A percentile compares a stretch with the other conserved stretches of the same genome.
These are phyloP conservation scores for Polydrusus pterygomalis DNA, from an alignment of 2,888 invertebrate genomes.

Conservation along the genomic window DNA sequence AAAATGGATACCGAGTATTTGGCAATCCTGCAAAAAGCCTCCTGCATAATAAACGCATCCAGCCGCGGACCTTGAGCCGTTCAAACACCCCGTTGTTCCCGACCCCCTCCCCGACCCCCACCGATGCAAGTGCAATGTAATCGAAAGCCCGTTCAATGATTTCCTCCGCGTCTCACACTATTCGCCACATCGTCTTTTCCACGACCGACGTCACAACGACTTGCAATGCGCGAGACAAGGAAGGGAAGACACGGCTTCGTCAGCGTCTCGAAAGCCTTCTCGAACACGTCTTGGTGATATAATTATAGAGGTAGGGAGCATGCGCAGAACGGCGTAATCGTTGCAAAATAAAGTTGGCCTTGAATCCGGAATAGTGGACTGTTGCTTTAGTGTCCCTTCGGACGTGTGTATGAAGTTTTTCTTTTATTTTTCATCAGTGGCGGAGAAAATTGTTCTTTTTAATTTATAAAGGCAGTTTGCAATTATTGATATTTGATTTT, in stretches of 20 bases:
- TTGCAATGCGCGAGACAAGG: slow-evolving; percentile 24
- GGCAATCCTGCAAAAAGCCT: slow-evolving; percentile 39
- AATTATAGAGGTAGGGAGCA: slow-evolving; percentile 67
- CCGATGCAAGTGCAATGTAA: slow-evolving; percentile 37
- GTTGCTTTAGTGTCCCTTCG: slow-evolving; percentile 37
- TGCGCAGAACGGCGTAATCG: slow-evolving; percentile 57
- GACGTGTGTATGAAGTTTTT: slow-evolving; percentile 31
- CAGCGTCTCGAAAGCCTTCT: slow-evolving; percentile 33
- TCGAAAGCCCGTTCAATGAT: slow-evolving; percentile 16
- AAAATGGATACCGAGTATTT: background rate
- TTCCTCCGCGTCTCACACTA: background rate
- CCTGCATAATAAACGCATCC: slow-evolving; percentile 53
- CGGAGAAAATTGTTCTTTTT: background rate
- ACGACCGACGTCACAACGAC: background rate
- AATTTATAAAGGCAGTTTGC: no score
- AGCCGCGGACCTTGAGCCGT: slow-evolving; percentile 53
- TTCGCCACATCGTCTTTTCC: slow-evolving; percentile 14
- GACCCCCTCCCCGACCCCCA: slow-evolving; percentile 20
- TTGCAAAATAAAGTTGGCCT: slow-evolving; percentile 49
- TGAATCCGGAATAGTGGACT: slow-evolving; percentile 40
- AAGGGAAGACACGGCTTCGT: background rate
- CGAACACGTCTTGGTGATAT: slow-evolving; percentile 66
- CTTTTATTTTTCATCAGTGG: slow-evolving; percentile 38
- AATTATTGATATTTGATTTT: no score
- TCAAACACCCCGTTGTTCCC: slow-evolving; percentile 52